Conservation (phyloP, 2,113 vertebrate species). For the Epinephelus fuscoguttatus region DNA sequence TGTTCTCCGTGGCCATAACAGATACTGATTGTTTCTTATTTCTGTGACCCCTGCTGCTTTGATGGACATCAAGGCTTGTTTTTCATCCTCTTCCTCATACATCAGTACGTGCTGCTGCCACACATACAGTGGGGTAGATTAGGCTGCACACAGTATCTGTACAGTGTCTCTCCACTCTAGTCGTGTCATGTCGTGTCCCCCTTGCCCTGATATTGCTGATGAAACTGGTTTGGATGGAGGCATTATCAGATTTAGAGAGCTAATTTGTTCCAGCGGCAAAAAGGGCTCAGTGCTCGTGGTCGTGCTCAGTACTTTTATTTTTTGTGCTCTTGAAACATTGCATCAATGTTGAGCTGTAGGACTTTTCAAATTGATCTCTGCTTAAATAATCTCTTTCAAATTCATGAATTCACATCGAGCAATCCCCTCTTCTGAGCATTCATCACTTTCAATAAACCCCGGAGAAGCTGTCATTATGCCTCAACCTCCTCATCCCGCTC, state of each 20-base stretch:
- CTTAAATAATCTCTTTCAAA: constrained; percentile 85
- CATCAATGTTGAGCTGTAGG: constrained; percentile 68
- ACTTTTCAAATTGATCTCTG: constrained; percentile 79
- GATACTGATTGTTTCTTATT: constrained; percentile 47
- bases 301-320: constrained; percentile 54
- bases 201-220: constrained; percentile 56
- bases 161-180: constrained; percentile 49
- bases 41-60: constrained; percentile 64
- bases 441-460: constrained; percentile 83
- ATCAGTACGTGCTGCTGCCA: constrained; percentile 33
- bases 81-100: constrained; percentile 55
- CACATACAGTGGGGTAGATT: constrained; percentile 44
- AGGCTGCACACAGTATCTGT: constrained; percentile 24
- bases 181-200: constrained; percentile 38
- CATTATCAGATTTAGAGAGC: constrained; percentile 74
- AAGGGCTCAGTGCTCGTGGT: constrained; percentile 59
- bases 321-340: constrained; percentile 76
- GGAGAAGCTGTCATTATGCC: constrained; percentile 82
- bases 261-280: constrained; percentile 72
- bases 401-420: constrained; percentile 81
- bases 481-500: constrained; percentile 74
- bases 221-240: constrained; percentile 62
- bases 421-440: constrained; percentile 76
- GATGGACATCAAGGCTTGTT: constrained; percentile 59
- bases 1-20: constrained; percentile 25